These are phyloP conservation scores for Blastobasis adustella DNA, from an alignment of 2,888 invertebrate genomes.

Conservation along the genomic window DNA sequence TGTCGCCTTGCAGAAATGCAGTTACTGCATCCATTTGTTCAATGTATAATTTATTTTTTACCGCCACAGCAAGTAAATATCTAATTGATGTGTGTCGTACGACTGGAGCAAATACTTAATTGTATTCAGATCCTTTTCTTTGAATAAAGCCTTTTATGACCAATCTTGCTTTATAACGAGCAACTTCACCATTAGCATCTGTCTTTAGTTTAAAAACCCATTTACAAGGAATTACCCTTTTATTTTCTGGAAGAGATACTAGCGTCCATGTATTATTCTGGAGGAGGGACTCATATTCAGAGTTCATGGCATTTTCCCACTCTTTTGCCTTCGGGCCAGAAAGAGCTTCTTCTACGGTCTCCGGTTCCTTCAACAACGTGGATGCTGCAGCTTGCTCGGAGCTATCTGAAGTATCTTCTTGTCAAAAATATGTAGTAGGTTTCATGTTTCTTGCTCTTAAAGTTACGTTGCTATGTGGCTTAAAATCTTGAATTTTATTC, in stretches of 20 bases:
- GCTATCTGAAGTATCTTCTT: background rate
- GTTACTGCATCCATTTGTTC: slow-evolving; percentile 10
- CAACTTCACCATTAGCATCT: slow-evolving; percentile 13
- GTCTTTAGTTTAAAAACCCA: slow-evolving; percentile 21
- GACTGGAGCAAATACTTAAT: slow-evolving; percentile 12
- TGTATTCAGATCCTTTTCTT: slow-evolving; percentile 9
- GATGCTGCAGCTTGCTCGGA: background rate
- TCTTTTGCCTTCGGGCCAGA: slow-evolving; percentile 9
- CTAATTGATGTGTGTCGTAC: slow-evolving; percentile 9
- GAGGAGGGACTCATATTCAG: slow-evolving; percentile 17
- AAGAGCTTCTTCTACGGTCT: slow-evolving; percentile 11
- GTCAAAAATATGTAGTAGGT: too few relatives aligned
- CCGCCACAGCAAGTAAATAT: slow-evolving; percentile 9
- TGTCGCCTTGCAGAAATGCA: slow-evolving; percentile 11
- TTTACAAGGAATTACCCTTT: slow-evolving; percentile 17
- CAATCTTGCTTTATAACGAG: slow-evolving; percentile 19
- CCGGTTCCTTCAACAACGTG: slow-evolving; percentile 1
- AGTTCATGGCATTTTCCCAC: slow-evolving; percentile 19
- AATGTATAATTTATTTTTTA: slow-evolving; percentile 6
- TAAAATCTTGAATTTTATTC: background rate
- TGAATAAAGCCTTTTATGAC: slow-evolving; percentile 23
- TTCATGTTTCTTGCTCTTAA: too few relatives aligned
- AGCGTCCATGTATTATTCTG: slow-evolving; percentile 19
- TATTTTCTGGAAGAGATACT: slow-evolving; percentile 11
- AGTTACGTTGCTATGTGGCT: background rate